phyloP scores from a whole-genome alignment of 1,140 invertebrate species.

The Eriosoma lanigerum region DNA sequence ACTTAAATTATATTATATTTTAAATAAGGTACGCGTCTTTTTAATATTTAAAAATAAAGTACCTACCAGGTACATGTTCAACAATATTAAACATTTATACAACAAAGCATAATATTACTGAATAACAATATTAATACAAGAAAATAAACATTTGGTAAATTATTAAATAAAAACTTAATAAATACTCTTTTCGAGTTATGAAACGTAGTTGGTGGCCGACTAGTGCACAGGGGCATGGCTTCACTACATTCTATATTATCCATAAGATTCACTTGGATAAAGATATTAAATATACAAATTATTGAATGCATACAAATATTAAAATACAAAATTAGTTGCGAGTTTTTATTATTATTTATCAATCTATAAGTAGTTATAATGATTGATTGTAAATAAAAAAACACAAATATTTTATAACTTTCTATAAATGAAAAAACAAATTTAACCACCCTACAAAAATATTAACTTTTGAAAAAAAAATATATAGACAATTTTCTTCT shows the following conservation, averaged over 20 bases:
- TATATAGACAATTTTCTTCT: constrained; percentile 13
- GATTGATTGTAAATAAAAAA: constrained; percentile 11
- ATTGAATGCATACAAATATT: neutral
- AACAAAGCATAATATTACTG: neutral
- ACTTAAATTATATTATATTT: neutral
- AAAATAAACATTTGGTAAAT: neutral
- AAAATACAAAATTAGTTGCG: neutral
- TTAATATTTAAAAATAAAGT: constrained; percentile 10
- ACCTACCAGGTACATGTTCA: neutral
- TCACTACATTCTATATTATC: no score
- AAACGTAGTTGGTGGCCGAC: no score
- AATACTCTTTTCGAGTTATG: no score
- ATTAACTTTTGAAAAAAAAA: neutral
- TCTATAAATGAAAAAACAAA: neutral
- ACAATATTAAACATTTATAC: neutral
- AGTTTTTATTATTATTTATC: no score
- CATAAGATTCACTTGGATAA: no score
- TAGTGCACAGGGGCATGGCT: no score
- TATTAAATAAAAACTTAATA: neutral
- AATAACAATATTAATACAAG: neutral
- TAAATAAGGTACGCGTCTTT: constrained; percentile 9
- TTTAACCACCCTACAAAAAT: neutral
- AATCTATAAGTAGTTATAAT: no score
- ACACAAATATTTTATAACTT: neutral
- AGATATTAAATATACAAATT: no score